Base-by-base conservation (phyloP, 2,888 invertebrate species). In the Tetanocera ferruginea region DNA sequence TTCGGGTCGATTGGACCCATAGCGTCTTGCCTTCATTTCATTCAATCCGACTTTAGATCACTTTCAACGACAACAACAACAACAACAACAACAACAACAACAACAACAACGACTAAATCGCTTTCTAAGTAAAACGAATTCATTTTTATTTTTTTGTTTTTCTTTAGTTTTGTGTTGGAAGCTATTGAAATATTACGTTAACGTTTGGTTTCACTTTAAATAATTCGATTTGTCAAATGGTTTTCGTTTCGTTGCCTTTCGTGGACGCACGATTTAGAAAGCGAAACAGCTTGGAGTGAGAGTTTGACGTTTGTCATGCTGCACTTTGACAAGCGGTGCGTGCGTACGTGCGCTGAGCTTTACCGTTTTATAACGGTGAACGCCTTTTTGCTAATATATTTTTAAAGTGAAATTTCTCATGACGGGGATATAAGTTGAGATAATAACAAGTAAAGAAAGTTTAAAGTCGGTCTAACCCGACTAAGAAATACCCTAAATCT, bases 141-240 rank as follows among this genome's bases (percentile, higher is more conserved):
- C 23, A 9, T 57, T 34, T 55, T 19, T 37, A 31, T 43, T 31
- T 17, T 31, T 57, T 72, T 37, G 34, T 25, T 62, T 51, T 25
- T 43, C 37, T 60, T 49, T 60, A 1, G n/a, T 62, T 62, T 37
- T 19, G 31, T 49, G 6, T 19, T 2, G n/a, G 55, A 6, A 9
- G 25, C 57, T 31, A 34, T 64, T 70, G 52, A 55, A 31, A 52
- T 25, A 11, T 52, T 70, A 5, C 60, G 49, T 62, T 43, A 73
- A 73, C 66, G 64, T 66, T 62, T 75, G 76, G 72, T 72, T 73
- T 69, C 76, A 60, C 73, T 76, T 79, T 67, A 76, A 76, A 76
- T 79, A 79, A 79, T 76, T 73, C 76, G 76, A 76, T 79, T 79
- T 76, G 72, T 73, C 76, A 76, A 78, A 72, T 37, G 66, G 34